These are phyloP conservation scores for Pseudomyrmex cubaensis DNA, from an alignment of 1,140 invertebrate genomes.

Conservation along the genomic window DNA sequence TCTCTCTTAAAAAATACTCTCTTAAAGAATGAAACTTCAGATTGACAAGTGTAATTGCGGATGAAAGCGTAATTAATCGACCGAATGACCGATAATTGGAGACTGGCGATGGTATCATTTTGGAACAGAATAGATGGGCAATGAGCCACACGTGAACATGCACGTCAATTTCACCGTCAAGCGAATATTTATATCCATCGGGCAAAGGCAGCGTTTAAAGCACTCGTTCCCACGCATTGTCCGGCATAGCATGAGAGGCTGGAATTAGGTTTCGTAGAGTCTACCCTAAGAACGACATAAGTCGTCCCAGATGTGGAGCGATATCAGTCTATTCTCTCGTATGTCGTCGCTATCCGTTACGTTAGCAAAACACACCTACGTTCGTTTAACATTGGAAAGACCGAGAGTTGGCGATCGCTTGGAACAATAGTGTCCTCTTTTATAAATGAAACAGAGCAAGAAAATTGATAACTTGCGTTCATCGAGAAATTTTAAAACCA, in stretches of 20 bases:
- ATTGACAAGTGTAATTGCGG: neutral
- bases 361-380: conserved; percentile 62
- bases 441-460: conserved; percentile 2
- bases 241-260: conserved; percentile 26
- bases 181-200: conserved; percentile 5
- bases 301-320: conserved; percentile 55
- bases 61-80: conserved; percentile 15
- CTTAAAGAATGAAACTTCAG: neutral
- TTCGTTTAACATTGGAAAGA: conserved; percentile 10
- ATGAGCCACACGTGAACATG: neutral
- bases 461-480: neutral
- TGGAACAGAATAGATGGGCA: neutral
- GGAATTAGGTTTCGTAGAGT: conserved; percentile 31
- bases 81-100: neutral
- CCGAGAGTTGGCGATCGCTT: conserved; percentile 41
- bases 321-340: conserved; percentile 51
- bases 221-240: conserved; percentile 58
- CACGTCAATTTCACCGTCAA: neutral
- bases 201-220: conserved; percentile 12
- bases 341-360: conserved; percentile 60
- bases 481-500: neutral
- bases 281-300: conserved; percentile 43
- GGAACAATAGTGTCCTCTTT: conserved; percentile 21
- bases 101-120: conserved; percentile 15
- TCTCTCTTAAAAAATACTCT: too few relatives aligned